Base-by-base conservation (phyloP, 2,113 vertebrate species). In the Thermophis baileyi region DNA sequence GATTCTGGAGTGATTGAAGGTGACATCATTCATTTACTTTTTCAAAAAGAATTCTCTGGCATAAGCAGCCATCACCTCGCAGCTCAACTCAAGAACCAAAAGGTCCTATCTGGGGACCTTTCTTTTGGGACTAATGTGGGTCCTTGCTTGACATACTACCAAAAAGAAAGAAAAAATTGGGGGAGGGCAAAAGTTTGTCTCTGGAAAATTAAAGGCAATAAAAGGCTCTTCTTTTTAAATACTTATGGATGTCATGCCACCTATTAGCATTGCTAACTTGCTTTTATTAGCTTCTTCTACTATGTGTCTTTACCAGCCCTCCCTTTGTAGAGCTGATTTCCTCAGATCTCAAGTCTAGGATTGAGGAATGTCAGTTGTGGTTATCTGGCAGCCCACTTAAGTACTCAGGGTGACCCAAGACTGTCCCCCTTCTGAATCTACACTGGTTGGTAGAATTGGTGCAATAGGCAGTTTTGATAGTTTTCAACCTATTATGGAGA, bases 1-100 rank as follows among this genome's bases (percentile, higher is more conserved):
- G 92, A 91, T 89, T 85, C 87, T 35, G 46, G 87, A 89, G n/a
- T 25, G 18, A 40, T 57, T 54, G 25, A 44, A 20, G 89, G 88
- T 94, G 57, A n/a, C 14, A 86, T 87, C 63, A 46, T 91, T 88
- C 81, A 7, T 88, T 1, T 93, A 90, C 46, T 18, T 85, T 47
- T 0, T 0, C 10, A 91, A 90, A 81, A 54, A 22, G 51, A 69
- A 8, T 30, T 8, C n/a, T 16, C 27, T 50, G 16, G 22, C 10
- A 24, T 51, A 8, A 6, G 12, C 44, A 10, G 2, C 27, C 3
- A 50, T 46, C 95, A 12, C 30, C 25, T 30, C 7, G 0, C n/a
- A 81, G 86, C 90, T 89, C 1, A 1, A 47, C 88, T n/a, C 27
- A 4, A 8, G n/a, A 49, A 49, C 46, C 85, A 46, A 55, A 60